phyloP scores from a whole-genome alignment of 2,888 invertebrate species.

The Dorcus hopei region DNA sequence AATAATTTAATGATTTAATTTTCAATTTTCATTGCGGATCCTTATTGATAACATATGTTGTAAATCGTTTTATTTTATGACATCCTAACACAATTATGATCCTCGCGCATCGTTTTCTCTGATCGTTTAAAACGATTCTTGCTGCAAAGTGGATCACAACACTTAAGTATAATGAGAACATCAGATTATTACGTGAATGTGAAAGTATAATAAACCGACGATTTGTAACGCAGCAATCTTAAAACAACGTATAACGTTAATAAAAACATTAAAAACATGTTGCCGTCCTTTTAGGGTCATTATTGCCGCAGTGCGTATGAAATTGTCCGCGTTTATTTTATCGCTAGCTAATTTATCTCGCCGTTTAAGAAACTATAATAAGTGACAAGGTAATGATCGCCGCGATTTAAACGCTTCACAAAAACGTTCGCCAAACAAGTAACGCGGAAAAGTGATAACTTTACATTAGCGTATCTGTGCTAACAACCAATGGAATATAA shows the following conservation, averaged over 20 bases:
- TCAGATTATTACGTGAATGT: constrained; percentile 1
- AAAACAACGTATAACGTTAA: not conserved
- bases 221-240: not conserved
- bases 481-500: not conserved
- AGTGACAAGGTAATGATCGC: too few species aligned
- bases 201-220: not conserved
- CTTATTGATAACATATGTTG: not conserved
- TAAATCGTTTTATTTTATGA: not conserved
- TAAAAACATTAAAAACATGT: too few species aligned
- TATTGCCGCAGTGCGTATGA: too few species aligned
- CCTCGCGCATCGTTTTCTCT: not conserved
- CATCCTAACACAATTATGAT: constrained; percentile 1
- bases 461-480: not conserved
- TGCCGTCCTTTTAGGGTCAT: too few species aligned
- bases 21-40: too few species aligned
- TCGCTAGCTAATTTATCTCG: too few species aligned
- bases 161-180: not conserved
- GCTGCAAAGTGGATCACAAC: not conserved
- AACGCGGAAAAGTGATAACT: not conserved
- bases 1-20: too few species aligned
- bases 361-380: too few species aligned
- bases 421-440: too few species aligned
- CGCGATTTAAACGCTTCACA: too few species aligned
- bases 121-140: not conserved
- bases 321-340: too few species aligned